These are phyloP conservation scores for Tolypeutes matacus DNA, from an alignment of 2,797 vertebrate species.

Conservation along the genomic window DNA sequence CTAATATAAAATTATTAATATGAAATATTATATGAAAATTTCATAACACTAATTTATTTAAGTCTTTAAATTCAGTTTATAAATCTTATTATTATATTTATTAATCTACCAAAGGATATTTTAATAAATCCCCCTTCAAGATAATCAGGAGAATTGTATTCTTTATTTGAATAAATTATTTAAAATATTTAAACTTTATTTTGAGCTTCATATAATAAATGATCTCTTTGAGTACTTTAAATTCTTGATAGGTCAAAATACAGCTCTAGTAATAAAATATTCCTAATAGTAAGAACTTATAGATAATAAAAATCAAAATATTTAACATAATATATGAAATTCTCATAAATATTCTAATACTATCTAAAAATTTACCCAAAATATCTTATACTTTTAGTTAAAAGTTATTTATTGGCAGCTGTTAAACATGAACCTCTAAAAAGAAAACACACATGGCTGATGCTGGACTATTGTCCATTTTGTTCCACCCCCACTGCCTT, in stretches of 20 bases:
- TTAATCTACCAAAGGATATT: not conserved
- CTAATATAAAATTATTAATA: not conserved
- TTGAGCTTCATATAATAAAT: not conserved
- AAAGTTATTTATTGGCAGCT: not conserved
- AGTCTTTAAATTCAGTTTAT: not conserved
- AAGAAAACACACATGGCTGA: rapidly evolving
- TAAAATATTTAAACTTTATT: constrained; percentile 16
- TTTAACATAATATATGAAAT: not conserved
- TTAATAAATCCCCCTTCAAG: not conserved
- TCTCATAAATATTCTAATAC: not conserved
- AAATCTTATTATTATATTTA: not conserved
- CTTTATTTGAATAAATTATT: not conserved
- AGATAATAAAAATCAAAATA: not conserved
- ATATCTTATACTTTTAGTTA: not conserved
- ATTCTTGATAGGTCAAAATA: not conserved
- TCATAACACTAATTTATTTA: not conserved
- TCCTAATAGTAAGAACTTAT: not conserved
- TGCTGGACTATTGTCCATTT: rapidly evolving
- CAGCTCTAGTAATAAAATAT: not conserved
- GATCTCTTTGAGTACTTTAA: not conserved
- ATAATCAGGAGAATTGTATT: not conserved
- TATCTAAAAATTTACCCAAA: not conserved
- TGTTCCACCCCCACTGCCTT: rapidly evolving
- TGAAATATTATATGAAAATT: not conserved
- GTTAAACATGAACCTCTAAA: not conserved